phyloP scores from a whole-genome alignment of 2,888 invertebrate genomes.

The Pristionchus exspectatus region DNA sequence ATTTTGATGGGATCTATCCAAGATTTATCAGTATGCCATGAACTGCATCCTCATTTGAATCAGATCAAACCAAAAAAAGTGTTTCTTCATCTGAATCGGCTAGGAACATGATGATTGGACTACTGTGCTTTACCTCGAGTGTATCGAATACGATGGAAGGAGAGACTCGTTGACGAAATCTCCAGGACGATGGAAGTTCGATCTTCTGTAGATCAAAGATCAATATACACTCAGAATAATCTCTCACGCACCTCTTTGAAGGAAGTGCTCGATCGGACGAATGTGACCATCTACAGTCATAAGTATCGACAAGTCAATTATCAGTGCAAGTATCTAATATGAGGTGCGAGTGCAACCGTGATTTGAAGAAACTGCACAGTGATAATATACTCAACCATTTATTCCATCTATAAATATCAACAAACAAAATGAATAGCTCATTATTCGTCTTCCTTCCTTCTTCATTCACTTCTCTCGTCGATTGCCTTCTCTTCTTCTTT shows the following conservation, averaged over 20 bases:
- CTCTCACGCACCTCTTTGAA: constrained; percentile 27
- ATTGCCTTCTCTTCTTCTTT: constrained; percentile 28
- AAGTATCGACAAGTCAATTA: neutral
- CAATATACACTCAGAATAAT: neutral
- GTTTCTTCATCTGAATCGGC: too few relatives aligned
- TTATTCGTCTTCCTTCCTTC: neutral
- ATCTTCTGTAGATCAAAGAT: constrained; percentile 43
- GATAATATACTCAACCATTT: too few relatives aligned
- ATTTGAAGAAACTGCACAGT: neutral
- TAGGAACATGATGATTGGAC: too few relatives aligned
- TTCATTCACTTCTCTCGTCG: constrained; percentile 15
- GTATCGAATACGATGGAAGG: constrained; percentile 2
- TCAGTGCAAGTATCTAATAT: neutral
- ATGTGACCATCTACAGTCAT: neutral
- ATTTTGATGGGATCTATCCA: too few relatives aligned
- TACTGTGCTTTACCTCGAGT: neutral
- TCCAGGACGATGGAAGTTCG: constrained; percentile 26
- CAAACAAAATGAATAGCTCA: too few relatives aligned
- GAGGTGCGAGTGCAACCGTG: constrained; percentile 1
- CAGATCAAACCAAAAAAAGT: too few relatives aligned
- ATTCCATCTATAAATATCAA: too few relatives aligned
- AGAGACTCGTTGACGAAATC: constrained; percentile 2
- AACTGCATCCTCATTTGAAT: too few relatives aligned
- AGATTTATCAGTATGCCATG: too few relatives aligned
- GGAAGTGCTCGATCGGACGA: constrained; percentile 39